These are phyloP conservation scores for Tiliacea citrago DNA, from an alignment of 2,888 invertebrate species.

Conservation along the genomic window DNA sequence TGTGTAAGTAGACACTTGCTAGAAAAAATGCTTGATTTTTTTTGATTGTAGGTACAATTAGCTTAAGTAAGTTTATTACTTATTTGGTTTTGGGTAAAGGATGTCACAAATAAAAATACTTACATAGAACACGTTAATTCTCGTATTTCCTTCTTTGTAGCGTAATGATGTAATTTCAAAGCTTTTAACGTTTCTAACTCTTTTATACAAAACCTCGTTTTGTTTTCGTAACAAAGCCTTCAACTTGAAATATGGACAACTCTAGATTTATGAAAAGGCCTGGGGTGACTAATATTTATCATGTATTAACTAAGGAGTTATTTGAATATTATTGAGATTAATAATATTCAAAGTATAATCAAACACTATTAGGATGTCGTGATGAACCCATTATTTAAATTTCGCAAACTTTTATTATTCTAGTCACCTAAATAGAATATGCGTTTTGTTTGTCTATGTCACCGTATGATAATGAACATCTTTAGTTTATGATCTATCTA, in stretches of 20 bases:
- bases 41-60: neutral
- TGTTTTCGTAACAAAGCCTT: neutral
- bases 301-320: neutral
- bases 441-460: neutral
- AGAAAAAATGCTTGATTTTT: neutral
- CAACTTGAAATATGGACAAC: neutral
- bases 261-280: neutral
- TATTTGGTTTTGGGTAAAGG: neutral
- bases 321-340: neutral
- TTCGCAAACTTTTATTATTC: neutral
- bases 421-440: neutral
- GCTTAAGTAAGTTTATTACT: neutral
- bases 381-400: neutral
- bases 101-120: neutral
- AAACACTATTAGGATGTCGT: neutral
- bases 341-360: neutral
- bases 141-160: neutral
- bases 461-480: too few species aligned
- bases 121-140: neutral
- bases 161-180: neutral
- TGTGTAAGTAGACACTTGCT: too few species aligned
- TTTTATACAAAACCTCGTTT: conserved; percentile 3
- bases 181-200: neutral
- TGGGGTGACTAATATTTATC: neutral
- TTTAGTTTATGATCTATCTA: too few species aligned